These are phyloP conservation scores for Rhinopomastus cyanomelas DNA, from an alignment of 2,113 vertebrate genomes.

Conservation along the genomic window DNA sequence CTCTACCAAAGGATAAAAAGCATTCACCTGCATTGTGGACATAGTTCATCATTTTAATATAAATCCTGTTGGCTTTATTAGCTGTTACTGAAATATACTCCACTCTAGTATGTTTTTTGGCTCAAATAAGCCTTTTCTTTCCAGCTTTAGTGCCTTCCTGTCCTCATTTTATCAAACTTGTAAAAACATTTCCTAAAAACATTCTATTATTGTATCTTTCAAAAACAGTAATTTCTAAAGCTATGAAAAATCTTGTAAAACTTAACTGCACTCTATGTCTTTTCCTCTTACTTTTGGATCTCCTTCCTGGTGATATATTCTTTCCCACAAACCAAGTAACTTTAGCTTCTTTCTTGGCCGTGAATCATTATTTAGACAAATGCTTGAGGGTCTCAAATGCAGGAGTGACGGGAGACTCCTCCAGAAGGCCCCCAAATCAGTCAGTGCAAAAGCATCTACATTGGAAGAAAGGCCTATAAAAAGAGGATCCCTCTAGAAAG, in stretches of 20 bases:
- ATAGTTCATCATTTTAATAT: neutral
- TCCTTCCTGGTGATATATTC: neutral
- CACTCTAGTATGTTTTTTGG: neutral
- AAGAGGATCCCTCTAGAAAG: neutral
- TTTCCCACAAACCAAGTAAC: neutral
- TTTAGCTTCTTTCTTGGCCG: neutral
- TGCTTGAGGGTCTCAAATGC: neutral
- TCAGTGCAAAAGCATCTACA: neutral
- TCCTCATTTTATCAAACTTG: neutral
- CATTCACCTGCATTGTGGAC: rapidly evolving
- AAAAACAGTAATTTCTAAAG: neutral
- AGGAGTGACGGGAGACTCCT: neutral
- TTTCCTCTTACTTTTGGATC: neutral
- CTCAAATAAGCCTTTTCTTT: neutral
- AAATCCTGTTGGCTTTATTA: neutral
- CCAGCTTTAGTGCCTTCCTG: neutral
- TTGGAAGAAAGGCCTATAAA: neutral
- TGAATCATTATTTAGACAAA: neutral
- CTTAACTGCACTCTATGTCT: neutral
- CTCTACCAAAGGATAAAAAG: neutral
- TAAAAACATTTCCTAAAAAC: neutral
- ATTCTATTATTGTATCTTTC: neutral
- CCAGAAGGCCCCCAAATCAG: neutral
- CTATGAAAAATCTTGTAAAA: neutral
- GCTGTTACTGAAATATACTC: neutral